Evolutionary conservation across 35 echinoderm and acorn worm genomes (phyloP).

Genomic region (Lytechinus variegatus): DNA sequence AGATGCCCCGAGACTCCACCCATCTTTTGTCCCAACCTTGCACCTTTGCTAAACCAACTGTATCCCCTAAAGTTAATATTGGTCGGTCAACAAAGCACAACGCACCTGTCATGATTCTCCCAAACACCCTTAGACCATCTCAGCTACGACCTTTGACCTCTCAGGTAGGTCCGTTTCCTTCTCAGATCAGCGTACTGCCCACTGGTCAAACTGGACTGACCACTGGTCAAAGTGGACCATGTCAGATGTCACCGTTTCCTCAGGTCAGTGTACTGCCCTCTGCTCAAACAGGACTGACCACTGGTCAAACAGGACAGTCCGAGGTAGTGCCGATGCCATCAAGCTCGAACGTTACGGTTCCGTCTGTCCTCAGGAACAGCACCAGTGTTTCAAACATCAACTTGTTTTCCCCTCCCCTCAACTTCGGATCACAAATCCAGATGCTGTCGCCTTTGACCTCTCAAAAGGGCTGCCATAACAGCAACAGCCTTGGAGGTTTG

Average conservation of each 20-base stretch:
- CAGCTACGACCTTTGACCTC: slow-evolving; percentile 28
- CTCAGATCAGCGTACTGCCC: neutral
- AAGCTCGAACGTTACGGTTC: neutral
- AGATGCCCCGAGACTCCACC: neutral
- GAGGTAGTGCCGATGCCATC: neutral
- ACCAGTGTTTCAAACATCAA: neutral
- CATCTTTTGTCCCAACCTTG: neutral
- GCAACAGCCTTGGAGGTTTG: neutral
- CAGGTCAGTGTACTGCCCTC: no score
- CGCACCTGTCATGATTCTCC: neutral
- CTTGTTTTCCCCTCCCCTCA: neutral
- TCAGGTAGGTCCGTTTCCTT: neutral
- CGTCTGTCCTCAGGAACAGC: neutral
- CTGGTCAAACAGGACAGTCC: neutral
- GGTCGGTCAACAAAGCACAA: neutral
- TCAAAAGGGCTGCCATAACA: neutral
- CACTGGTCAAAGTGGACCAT: neutral
- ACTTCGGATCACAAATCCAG: neutral
- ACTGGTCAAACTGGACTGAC: neutral
- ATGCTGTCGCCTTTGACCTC: slow-evolving; percentile 25
- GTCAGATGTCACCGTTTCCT: neutral
- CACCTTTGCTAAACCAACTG: neutral
- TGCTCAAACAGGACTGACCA: neutral
- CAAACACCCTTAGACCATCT: neutral
- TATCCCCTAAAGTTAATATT: neutral